These are phyloP conservation scores for Danio kyathit DNA, from an alignment of 2,797 vertebrate species.

Conservation along the genomic window DNA sequence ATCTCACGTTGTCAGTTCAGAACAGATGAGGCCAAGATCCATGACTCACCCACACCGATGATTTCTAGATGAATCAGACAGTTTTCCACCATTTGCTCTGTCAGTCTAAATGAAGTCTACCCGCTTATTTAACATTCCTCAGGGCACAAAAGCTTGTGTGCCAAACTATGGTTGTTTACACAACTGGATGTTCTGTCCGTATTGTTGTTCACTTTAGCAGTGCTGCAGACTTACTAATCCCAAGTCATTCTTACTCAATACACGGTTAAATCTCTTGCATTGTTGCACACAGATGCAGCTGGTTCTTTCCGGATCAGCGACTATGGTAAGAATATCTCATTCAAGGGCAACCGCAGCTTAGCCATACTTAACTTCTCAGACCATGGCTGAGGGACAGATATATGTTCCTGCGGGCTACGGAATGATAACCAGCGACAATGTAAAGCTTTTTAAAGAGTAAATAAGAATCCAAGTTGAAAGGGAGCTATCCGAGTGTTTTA, in stretches of 20 bases:
- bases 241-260: slow-evolving; percentile 44
- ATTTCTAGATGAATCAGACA: slow-evolving; percentile 21
- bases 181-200: slow-evolving; percentile 45
- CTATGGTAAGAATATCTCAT: slow-evolving; percentile 38
- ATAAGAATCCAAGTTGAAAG: not conserved
- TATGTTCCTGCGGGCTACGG: slow-evolving; percentile 19
- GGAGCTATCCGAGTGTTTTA: not conserved
- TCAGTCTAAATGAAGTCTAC: slow-evolving; percentile 39
- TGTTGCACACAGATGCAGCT: slow-evolving; percentile 44
- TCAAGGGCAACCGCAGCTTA: slow-evolving; percentile 45
- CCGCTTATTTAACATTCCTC: slow-evolving; percentile 41
- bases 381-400: slow-evolving; percentile 31
- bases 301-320: slow-evolving; percentile 49
- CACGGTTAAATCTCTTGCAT: slow-evolving; percentile 48
- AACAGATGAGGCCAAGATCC: slow-evolving; percentile 15
- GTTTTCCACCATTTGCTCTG: not conserved
- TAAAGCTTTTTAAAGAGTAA: slow-evolving; percentile 12
- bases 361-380: slow-evolving; percentile 38
- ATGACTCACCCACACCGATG: slow-evolving; percentile 1
- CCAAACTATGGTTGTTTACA: slow-evolving; percentile 52
- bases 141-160: slow-evolving; percentile 26
- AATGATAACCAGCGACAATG: slow-evolving; percentile 1
- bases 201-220: slow-evolving; percentile 49
- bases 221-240: slow-evolving; percentile 52
- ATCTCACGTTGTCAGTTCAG: slow-evolving; percentile 11